Percentiles rank a stretch among this genome's conserved stretches.
phyloP scores from a whole-genome alignment of 2,113 vertebrate genomes.

The Hucho hucho region DNA sequence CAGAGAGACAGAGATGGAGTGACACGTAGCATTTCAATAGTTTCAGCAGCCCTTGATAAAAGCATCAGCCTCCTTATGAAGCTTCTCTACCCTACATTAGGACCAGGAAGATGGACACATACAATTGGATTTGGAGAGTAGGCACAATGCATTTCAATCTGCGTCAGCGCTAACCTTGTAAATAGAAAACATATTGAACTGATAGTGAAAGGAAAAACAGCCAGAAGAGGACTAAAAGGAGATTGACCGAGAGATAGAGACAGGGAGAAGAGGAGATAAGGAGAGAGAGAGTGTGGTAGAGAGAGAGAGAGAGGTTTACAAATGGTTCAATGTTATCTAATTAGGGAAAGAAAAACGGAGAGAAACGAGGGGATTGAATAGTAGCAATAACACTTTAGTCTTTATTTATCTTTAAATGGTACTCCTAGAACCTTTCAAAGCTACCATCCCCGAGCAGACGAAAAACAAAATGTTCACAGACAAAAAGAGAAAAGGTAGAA shows the following conservation, averaged over 20 bases:
- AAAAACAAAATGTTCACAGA: background rate
- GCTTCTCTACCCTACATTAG: constrained; percentile 28
- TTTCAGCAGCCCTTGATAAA: constrained; percentile 37
- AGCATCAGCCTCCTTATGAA: constrained; percentile 30
- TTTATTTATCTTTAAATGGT: background rate
- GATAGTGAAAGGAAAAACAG: constrained; percentile 14
- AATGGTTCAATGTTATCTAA: background rate
- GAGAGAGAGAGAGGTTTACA: background rate
- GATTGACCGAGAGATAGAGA: constrained; percentile 7
- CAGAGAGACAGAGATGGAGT: background rate
- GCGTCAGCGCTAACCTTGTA: constrained; percentile 41
- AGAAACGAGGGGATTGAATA: background rate
- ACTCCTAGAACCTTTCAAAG: background rate
- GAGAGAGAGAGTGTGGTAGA: no score
- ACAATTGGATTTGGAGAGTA: constrained; percentile 53
- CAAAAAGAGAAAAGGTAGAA: background rate
- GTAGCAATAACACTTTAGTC: background rate
- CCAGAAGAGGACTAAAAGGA: background rate
- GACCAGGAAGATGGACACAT: constrained; percentile 37
- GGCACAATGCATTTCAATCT: constrained; percentile 50
- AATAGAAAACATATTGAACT: constrained; percentile 44
- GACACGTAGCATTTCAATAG: constrained; percentile 35
- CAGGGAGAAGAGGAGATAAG: background rate
- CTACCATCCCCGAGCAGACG: background rate
- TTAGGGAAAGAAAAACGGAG: background rate